phyloP scores from a whole-genome alignment of 2,797 vertebrate genomes.

The Hypotaenidia philippensis region DNA sequence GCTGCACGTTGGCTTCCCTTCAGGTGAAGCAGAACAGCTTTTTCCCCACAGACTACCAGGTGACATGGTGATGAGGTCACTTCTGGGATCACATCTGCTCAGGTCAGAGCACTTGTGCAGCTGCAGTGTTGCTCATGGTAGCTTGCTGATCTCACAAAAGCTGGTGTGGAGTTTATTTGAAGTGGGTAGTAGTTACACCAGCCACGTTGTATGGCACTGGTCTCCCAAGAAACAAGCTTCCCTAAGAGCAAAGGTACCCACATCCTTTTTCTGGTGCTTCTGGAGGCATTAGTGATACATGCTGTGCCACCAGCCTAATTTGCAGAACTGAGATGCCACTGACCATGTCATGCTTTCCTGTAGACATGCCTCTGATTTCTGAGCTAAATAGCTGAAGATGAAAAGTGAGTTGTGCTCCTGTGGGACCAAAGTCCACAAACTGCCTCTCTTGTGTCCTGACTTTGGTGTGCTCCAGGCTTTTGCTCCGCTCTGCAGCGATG shows the following conservation, averaged over 20 bases:
- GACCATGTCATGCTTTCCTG: accelerated
- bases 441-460: not conserved
- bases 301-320: not conserved
- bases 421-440: not conserved
- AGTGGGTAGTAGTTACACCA: not conserved
- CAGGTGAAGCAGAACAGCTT: not conserved
- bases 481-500: not conserved
- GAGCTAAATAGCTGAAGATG: not conserved
- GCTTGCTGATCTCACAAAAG: not conserved
- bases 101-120: not conserved
- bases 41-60: not conserved
- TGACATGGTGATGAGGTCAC: not conserved
- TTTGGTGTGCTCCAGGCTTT: not conserved
- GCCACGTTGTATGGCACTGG: not conserved
- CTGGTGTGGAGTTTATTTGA: not conserved
- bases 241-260: not conserved
- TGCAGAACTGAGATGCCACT: not conserved
- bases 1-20: not conserved
- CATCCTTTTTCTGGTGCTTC: not conserved
- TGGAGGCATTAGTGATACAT: not conserved
- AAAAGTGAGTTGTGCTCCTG: not conserved
- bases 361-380: accelerated
- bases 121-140: not conserved
- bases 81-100: not conserved
- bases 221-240: not conserved